Evolutionary conservation across 35 echinoderm and acorn worm species (phyloP).

Genomic region (Lytechinus variegatus): DNA sequence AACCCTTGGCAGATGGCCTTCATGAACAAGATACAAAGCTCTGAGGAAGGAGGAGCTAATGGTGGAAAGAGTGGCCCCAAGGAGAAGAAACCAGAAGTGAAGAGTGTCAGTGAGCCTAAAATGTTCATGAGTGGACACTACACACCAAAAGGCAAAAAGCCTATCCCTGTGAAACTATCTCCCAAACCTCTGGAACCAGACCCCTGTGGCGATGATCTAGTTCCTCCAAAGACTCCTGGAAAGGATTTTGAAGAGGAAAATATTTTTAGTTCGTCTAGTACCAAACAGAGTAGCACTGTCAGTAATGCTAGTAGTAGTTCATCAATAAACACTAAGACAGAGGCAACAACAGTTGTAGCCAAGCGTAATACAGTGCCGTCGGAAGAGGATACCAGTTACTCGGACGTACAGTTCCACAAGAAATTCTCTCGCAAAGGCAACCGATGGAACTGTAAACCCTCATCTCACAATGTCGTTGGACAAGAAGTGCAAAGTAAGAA

Average conservation of each 20-base stretch:
- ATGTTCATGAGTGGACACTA: constrained; percentile 46
- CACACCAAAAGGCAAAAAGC: constrained; percentile 47
- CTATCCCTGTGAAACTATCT: constrained; percentile 40
- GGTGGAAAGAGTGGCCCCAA: background rate
- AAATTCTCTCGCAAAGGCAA: constrained; percentile 71
- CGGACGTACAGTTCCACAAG: constrained; percentile 68
- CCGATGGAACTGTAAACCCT: constrained; percentile 54
- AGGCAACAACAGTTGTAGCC: background rate
- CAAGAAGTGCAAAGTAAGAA: constrained; percentile 35
- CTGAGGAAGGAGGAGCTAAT: background rate
- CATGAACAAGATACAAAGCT: background rate
- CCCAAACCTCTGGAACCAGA: constrained; percentile 33
- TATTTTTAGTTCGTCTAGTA: constrained; percentile 1
- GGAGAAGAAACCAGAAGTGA: background rate
- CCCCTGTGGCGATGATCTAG: background rate
- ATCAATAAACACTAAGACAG: background rate
- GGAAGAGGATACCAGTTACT: background rate
- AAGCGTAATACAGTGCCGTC: constrained; percentile 15
- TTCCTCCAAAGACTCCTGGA: constrained; percentile 38
- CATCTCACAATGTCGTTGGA: background rate
- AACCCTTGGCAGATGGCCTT: constrained; percentile 42
- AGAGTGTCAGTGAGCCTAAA: background rate
- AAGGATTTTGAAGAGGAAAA: constrained; percentile 48
- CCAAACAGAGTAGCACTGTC: background rate
- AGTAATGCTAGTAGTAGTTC: constrained; percentile 22